Percentiles rank a stretch among this genome's conserved stretches.
Conservation (phyloP, 2,888 invertebrate species). For the Cataglyphis livida region DNA sequence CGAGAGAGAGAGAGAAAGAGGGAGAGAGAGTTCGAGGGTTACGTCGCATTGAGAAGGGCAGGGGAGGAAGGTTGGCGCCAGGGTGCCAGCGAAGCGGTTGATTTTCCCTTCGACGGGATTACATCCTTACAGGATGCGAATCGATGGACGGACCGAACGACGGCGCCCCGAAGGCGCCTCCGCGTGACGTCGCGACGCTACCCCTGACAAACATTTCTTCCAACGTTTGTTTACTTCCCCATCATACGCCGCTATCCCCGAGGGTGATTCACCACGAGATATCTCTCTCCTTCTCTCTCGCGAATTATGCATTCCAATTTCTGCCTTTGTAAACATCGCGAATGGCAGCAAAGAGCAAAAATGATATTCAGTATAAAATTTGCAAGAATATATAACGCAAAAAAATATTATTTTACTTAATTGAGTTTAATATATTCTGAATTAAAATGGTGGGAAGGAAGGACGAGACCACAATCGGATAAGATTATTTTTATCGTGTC, state of each 20-base stretch:
- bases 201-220: conserved; percentile 58
- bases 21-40: neutral
- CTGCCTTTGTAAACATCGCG: neutral
- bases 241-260: conserved; percentile 12
- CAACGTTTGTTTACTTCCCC: conserved; percentile 70
- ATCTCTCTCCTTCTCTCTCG: neutral
- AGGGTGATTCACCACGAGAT: neutral
- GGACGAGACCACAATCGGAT: neutral
- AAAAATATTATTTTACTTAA: neutral
- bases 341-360: neutral
- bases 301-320: neutral
- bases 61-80: conserved; percentile 63
- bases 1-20: neutral
- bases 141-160: conserved; percentile 62
- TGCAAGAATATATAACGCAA: neutral
- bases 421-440: neutral
- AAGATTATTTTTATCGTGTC: neutral
- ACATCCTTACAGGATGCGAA: conserved; percentile 63
- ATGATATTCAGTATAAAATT: neutral
- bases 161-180: conserved; percentile 70
- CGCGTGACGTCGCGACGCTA: conserved; percentile 61
- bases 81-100: conserved; percentile 30
- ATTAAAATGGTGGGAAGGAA: neutral
- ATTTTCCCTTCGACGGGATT: conserved; percentile 59
- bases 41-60: neutral